Conservation (phyloP, 1,140 invertebrate species). For the Teleopsis dalmanni region DNA sequence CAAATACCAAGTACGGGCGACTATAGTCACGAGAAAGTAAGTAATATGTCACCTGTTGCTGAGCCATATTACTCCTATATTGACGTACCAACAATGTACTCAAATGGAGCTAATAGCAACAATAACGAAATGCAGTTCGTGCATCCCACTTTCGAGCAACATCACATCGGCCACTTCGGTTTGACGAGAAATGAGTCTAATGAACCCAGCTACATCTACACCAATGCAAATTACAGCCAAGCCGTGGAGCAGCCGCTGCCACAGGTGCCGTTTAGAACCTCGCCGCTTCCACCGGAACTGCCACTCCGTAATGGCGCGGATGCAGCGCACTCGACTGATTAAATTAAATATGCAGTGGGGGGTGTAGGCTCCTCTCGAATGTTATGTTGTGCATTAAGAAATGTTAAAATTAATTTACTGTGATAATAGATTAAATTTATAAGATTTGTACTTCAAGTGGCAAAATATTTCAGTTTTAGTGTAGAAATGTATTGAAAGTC, state of each 20-base stretch:
- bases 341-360: too few relatives aligned
- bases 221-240: slow-evolving; percentile 38
- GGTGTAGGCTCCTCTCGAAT: too few relatives aligned
- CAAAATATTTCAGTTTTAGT: too few relatives aligned
- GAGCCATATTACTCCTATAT: slow-evolving; percentile 41
- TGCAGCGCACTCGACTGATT: too few relatives aligned
- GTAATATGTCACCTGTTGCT: slow-evolving; percentile 24
- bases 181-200: slow-evolving; percentile 25
- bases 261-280: slow-evolving; percentile 34
- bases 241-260: slow-evolving; percentile 33
- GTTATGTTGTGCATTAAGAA: too few relatives aligned
- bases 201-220: slow-evolving; percentile 41
- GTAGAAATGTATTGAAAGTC: too few relatives aligned
- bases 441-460: too few relatives aligned
- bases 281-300: slow-evolving; percentile 38
- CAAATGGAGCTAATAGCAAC: too few relatives aligned
- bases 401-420: too few relatives aligned
- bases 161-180: slow-evolving; percentile 20
- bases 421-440: too few relatives aligned
- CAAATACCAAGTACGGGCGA: slow-evolving; percentile 35
- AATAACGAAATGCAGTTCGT: slow-evolving; percentile 12
- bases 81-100: slow-evolving; percentile 37
- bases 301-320: slow-evolving; percentile 43
- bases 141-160: slow-evolving; percentile 22
- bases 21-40: slow-evolving; percentile 32